Evolutionary conservation across 2,113 vertebrate genomes (phyloP).

Genomic region (Pycnonotus jocosus): DNA sequence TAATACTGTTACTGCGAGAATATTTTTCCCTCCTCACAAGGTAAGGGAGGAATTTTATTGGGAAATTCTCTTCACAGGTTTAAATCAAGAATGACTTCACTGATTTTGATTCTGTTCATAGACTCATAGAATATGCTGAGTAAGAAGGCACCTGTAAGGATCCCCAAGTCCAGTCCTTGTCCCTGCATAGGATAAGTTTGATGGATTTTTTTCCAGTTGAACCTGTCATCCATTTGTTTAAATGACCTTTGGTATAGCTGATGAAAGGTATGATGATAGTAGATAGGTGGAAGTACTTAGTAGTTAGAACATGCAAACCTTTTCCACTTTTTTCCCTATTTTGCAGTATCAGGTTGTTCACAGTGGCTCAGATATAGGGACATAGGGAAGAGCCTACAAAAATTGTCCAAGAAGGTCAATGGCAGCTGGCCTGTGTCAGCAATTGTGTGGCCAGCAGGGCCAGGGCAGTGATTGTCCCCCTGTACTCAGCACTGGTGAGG

Average conservation of each 20-base stretch:
- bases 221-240: not conserved
- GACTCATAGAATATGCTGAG: not conserved
- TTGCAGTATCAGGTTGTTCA: not conserved
- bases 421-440: not conserved
- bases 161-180: not conserved
- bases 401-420: rapidly evolving
- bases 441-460: not conserved
- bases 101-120: not conserved
- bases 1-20: not conserved
- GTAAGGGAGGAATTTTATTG: not conserved
- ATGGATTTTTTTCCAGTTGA: not conserved
- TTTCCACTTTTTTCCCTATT: not conserved
- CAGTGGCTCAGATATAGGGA: not conserved
- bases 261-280: not conserved
- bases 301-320: not conserved
- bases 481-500: not conserved
- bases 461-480: not conserved
- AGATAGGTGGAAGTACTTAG: not conserved
- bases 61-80: not conserved
- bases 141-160: not conserved
- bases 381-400: not conserved
- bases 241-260: not conserved
- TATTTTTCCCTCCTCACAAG: not conserved
- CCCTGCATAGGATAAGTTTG: not conserved
- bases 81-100: not conserved